Conservation (phyloP, 2,113 vertebrate species). For the Balaeniceps rex region DNA sequence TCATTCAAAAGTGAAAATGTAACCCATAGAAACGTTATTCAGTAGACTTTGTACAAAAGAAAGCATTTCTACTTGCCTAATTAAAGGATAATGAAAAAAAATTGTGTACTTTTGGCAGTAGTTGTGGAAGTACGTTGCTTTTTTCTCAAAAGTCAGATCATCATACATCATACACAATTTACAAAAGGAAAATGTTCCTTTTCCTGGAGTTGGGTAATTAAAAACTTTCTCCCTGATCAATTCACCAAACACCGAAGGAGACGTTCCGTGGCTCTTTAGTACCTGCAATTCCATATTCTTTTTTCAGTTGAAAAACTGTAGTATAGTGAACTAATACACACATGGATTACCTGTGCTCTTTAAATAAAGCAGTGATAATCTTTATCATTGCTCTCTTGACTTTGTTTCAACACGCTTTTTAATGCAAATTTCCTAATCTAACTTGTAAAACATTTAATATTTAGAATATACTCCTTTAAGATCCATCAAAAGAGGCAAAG, state of each 20-base stretch:
- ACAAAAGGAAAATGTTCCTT: neutral
- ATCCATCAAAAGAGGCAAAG: constrained; percentile 63
- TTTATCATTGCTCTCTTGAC: constrained; percentile 13
- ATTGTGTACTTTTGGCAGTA: neutral
- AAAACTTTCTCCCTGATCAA: neutral
- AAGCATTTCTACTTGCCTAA: neutral
- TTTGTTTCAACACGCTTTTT: constrained; percentile 46
- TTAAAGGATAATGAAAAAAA: neutral
- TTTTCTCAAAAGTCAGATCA: neutral
- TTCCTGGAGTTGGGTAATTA: neutral
- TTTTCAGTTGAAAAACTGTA: neutral
- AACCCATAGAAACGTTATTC: neutral
- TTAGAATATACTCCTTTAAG: constrained; percentile 67
- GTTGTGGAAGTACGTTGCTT: neutral
- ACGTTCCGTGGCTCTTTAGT: neutral
- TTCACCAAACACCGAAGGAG: neutral
- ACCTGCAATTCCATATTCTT: neutral
- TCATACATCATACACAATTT: neutral
- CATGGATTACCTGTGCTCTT: neutral
- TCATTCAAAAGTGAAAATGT: constrained; percentile 32
- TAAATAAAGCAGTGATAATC: constrained; percentile 21
- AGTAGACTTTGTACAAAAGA: neutral
- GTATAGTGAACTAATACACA: neutral
- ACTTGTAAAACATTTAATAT: constrained; percentile 77
- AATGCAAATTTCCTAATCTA: constrained; percentile 67